Evolutionary conservation across 2,888 invertebrate species (phyloP).

Genomic region (Linyphia triangularis): DNA sequence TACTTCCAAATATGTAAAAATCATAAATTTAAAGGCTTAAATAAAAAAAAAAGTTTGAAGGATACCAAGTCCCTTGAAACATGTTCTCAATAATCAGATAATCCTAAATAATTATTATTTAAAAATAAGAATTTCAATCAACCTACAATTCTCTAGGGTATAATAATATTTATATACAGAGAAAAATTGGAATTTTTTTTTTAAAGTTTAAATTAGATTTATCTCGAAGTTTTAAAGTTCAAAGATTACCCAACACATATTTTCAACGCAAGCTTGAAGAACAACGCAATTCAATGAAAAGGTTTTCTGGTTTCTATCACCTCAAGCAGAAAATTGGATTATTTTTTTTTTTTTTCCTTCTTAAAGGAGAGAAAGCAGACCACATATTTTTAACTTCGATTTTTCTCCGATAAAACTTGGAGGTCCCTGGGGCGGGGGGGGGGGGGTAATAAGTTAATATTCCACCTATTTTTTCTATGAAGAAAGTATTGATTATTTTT

Average conservation of each 20-base stretch:
- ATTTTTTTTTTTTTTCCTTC: background rate
- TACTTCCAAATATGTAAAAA: no score
- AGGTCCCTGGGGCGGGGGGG: background rate
- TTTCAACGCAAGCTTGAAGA: background rate
- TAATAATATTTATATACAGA: no score
- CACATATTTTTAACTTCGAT: background rate
- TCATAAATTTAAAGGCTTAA: no score
- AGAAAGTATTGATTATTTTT: background rate
- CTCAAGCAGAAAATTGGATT: background rate
- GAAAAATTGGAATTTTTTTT: no score
- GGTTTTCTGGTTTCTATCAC: background rate
- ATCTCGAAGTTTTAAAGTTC: no score
- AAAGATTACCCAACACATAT: background rate
- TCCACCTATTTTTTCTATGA: background rate
- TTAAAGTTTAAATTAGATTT: no score
- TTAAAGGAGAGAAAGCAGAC: background rate
- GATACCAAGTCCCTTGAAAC: no score
- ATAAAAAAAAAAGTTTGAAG: no score
- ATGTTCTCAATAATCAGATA: no score
- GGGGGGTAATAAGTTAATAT: background rate
- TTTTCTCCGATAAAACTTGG: background rate
- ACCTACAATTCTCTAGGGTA: no score
- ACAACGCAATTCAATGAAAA: background rate
- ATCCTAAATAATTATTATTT: no score
- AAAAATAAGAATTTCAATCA: no score